phyloP scores from a whole-genome alignment of 2,888 invertebrate species.

The Venusia cambrica region DNA sequence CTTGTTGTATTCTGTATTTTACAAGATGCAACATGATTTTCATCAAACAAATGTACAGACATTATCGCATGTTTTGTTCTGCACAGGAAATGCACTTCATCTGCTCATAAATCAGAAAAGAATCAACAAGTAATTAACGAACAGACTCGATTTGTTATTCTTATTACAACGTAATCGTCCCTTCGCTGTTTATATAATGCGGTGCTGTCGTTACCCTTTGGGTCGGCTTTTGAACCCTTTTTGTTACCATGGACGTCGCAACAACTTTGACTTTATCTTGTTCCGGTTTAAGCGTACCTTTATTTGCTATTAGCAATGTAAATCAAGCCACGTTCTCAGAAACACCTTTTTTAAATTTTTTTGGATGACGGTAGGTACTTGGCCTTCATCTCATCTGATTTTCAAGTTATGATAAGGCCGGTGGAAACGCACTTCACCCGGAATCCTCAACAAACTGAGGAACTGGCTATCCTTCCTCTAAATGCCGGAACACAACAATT shows the following conservation, averaged over 20 bases:
- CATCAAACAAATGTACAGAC: slow-evolving; percentile 2
- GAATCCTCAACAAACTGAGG: too few relatives aligned
- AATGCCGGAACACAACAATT: too few relatives aligned
- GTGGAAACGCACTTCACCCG: too few relatives aligned
- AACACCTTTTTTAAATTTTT: neutral
- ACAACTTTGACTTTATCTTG: slow-evolving; percentile 13
- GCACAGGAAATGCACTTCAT: slow-evolving; percentile 26
- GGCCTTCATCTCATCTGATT: too few relatives aligned
- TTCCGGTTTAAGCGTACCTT: slow-evolving; percentile 19
- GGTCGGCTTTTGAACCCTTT: slow-evolving; percentile 22
- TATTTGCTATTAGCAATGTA: slow-evolving; percentile 28
- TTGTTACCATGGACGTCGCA: slow-evolving; percentile 6
- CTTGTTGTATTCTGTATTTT: neutral
- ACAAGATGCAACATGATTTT: neutral
- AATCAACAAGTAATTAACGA: slow-evolving; percentile 24
- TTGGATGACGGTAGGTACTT: too few relatives aligned
- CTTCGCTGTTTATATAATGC: slow-evolving; percentile 16
- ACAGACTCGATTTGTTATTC: slow-evolving; percentile 17
- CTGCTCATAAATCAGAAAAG: slow-evolving; percentile 27
- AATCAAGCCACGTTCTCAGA: slow-evolving; percentile 12
- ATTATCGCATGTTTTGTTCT: slow-evolving; percentile 15
- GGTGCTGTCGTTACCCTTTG: slow-evolving; percentile 25
- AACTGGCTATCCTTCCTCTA: too few relatives aligned
- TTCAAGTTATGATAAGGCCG: too few relatives aligned
- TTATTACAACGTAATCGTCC: slow-evolving; percentile 22